phyloP scores from a whole-genome alignment of 2,888 invertebrate species.

The Heteromurus nitidus region DNA sequence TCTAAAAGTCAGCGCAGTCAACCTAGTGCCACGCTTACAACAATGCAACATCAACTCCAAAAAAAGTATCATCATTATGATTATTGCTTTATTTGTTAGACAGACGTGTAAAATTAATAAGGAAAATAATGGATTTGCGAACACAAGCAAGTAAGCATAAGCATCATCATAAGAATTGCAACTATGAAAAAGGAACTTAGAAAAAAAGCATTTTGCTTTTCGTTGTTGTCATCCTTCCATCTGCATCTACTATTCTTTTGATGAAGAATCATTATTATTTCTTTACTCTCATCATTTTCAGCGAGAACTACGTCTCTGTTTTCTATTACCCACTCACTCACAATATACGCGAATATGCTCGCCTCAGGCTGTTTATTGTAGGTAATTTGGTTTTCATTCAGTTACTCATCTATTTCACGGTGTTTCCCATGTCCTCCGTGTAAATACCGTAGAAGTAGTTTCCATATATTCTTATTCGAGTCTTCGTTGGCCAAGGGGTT shows the following conservation, averaged over 20 bases:
- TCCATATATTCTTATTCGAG: neutral
- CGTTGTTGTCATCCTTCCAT: constrained; percentile 31
- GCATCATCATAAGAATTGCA: too few relatives aligned
- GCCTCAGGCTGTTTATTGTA: constrained; percentile 24
- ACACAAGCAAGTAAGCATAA: too few relatives aligned
- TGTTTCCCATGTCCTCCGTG: constrained; percentile 35
- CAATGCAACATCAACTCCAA: neutral
- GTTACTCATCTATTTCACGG: constrained; percentile 54
- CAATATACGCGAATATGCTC: neutral
- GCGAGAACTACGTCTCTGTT: constrained; percentile 29
- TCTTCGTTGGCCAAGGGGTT: neutral
- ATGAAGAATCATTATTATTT: constrained; percentile 47
- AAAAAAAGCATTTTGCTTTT: constrained; percentile 22
- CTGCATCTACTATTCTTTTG: constrained; percentile 39
- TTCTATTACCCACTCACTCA: constrained; percentile 38
- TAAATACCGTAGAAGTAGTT: constrained; percentile 13
- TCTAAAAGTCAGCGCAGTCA: too few relatives aligned
- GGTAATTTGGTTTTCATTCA: constrained; percentile 46
- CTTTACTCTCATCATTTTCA: constrained; percentile 50
- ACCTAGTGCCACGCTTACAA: too few relatives aligned
- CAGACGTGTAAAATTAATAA: constrained; percentile 45
- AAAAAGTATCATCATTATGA: constrained; percentile 25
- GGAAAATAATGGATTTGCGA: constrained; percentile 30
- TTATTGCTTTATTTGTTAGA: constrained; percentile 49
- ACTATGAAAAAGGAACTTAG: too few relatives aligned